These are phyloP conservation scores for Hypercompe scribonia DNA, from an alignment of 2,888 invertebrate species.

Conservation along the genomic window DNA sequence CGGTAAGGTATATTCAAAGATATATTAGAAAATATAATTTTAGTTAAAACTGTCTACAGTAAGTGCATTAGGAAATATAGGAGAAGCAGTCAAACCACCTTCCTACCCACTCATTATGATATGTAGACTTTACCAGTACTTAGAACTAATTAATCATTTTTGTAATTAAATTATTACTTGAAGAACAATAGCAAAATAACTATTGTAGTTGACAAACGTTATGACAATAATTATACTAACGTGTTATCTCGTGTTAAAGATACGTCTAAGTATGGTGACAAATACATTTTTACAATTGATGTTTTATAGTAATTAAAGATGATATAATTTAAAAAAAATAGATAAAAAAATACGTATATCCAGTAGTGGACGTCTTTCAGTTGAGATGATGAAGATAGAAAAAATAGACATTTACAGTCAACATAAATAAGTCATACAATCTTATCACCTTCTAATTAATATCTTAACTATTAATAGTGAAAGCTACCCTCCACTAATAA, in stretches of 20 bases:
- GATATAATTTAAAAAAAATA: no score
- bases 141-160: neutral
- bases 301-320: neutral
- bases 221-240: neutral
- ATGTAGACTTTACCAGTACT: neutral
- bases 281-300: neutral
- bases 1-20: no score
- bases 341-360: no score
- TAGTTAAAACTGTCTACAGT: no score
- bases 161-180: neutral
- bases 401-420: no score
- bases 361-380: no score
- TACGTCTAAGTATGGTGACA: neutral
- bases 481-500: neutral
- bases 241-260: neutral
- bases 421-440: neutral
- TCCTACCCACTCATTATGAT: neutral
- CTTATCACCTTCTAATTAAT: neutral
- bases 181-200: neutral
- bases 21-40: no score
- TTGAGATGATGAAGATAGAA: no score
- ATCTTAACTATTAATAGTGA: neutral
- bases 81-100: no score
- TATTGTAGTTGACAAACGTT: neutral
- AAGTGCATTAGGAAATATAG: no score